Conservation (phyloP, 2,888 invertebrate species). For the Dryocosmus kuriphilus region DNA sequence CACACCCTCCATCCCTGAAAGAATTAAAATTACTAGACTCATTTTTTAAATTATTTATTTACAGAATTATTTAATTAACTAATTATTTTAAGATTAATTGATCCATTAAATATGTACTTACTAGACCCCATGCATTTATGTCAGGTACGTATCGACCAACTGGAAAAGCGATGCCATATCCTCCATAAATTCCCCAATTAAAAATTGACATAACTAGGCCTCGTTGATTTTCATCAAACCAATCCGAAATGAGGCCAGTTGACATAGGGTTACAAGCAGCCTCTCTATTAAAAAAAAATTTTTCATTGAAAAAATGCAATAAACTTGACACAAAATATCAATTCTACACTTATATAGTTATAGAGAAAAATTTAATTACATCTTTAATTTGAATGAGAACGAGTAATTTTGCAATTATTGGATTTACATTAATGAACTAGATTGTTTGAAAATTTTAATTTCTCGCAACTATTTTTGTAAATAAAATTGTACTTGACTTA, state of each 20-base stretch:
- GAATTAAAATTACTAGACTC: constrained; percentile 29
- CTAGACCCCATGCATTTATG: constrained; percentile 86
- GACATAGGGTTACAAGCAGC: constrained; percentile 93
- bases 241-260: constrained; percentile 89
- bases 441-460: too few species aligned
- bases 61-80: not conserved
- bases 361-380: too few species aligned
- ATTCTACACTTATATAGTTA: too few species aligned
- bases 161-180: constrained; percentile 95
- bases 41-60: not conserved
- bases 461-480: too few species aligned
- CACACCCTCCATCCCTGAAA: constrained; percentile 89
- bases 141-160: constrained; percentile 91
- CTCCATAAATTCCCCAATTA: constrained; percentile 97
- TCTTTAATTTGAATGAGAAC: too few species aligned
- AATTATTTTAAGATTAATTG: not conserved
- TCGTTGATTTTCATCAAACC: constrained; percentile 89
- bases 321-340: too few species aligned
- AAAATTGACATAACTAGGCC: constrained; percentile 95
- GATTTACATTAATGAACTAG: too few species aligned
- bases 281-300: constrained; percentile 80
- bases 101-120: constrained; percentile 73
- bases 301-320: too few species aligned
- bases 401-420: too few species aligned
- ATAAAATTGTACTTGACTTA: too few species aligned